Percentiles rank a stretch among this genome's conserved stretches.
Conservation (phyloP, 2,888 invertebrate species). For the Eubasilissa splendida region DNA sequence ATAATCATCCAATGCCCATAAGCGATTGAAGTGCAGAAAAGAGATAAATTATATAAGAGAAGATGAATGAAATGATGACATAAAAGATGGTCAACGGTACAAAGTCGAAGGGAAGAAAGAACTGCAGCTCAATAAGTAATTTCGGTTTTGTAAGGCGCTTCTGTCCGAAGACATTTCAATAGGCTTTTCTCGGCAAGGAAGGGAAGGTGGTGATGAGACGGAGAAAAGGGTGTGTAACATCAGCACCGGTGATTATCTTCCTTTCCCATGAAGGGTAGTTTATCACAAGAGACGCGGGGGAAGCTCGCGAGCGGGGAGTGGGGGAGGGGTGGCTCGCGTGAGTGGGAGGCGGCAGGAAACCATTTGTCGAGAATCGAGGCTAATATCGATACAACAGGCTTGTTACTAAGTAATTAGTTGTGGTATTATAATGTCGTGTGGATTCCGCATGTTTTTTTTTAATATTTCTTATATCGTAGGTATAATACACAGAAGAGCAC, state of each 20-base stretch:
- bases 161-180: slow-evolving; percentile 21
- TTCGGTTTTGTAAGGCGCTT: slow-evolving; percentile 20
- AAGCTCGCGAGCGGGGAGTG: neutral
- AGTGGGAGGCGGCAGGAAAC: slow-evolving; percentile 6
- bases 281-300: slow-evolving; percentile 37
- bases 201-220: slow-evolving; percentile 24
- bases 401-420: too few species aligned
- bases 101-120: slow-evolving; percentile 7
- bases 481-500: too few species aligned
- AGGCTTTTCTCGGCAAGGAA: slow-evolving; percentile 28
- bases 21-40: too few species aligned
- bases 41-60: too few species aligned
- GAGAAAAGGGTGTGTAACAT: slow-evolving; percentile 26
- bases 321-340: neutral
- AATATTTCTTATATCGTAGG: too few species aligned
- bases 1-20: too few species aligned
- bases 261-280: slow-evolving; percentile 44
- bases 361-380: slow-evolving; percentile 30
- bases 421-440: too few species aligned
- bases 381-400: slow-evolving; percentile 3
- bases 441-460: too few species aligned
- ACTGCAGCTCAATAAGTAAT: slow-evolving; percentile 37
- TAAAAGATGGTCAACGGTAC: slow-evolving; percentile 7
- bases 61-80: too few species aligned
- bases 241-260: slow-evolving; percentile 50